Base-by-base conservation (phyloP, 2,113 vertebrate genomes). In the Mastomys natalensis region DNA sequence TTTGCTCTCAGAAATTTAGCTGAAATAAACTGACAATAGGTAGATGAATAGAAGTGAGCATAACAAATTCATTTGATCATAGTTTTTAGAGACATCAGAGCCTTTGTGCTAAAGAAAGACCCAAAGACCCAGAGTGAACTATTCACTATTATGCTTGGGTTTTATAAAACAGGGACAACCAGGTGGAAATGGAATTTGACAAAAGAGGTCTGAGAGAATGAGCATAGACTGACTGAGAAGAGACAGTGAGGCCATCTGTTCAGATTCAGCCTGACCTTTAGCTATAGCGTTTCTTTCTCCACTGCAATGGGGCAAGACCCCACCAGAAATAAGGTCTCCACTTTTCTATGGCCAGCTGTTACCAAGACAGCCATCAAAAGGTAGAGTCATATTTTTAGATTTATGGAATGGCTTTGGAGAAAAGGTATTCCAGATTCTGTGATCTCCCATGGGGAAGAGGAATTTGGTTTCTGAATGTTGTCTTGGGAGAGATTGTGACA, bases 11-110 rank as follows among this genome's bases (percentile, higher is more conserved):
- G 72, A 74, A 64, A 60, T 40, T 78, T 77, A 22, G n/a, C 48
- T 87, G 60, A 93, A 87, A 87, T 93, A 87, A 93, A 78, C 48
- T 37, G 73, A 68, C 84, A 93, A 66, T 93, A 21, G 73, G n/a
- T n/a, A 76, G 74, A 43, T 68, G 45, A 78, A 68, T 87, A 93
- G 84, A 68, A 93, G 29, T 31, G 51, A 17, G 48, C 37, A 87
- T 78, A 78, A 55, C 43, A 77, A 93, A 78, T 78, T 34, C 40
- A 78, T 87, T 93, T 78, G 72, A 68, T 87, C 91, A 78, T 43
- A 87, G 92, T 68, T 87, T 87, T 77, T 87, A 77, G 92, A 55
- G 45, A 93, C 73, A 78, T 78, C 60, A 77, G 60, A 78, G 60
- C 51, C 26, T 77, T 93, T 60, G 53, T 3, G 10, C 34, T 87